Evolutionary conservation across 1,140 invertebrate species (phyloP), one percentile per base, ranked within the genome.

Genomic region (Paracyclopina nana): DNA sequence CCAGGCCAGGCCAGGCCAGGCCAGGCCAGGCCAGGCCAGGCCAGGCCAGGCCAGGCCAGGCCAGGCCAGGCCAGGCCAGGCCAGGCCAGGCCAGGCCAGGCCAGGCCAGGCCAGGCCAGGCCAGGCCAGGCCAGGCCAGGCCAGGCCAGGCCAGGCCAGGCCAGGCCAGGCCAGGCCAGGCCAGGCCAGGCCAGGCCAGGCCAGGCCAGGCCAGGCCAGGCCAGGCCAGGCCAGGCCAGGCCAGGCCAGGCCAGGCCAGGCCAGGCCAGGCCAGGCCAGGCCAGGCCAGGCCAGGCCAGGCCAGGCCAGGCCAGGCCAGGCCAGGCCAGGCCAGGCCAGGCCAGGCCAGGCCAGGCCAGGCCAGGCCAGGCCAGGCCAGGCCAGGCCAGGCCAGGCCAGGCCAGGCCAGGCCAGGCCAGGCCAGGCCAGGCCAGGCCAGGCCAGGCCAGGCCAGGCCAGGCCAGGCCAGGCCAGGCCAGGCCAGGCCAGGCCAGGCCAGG

Each of bases 91-190:
- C 34, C 46, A 55, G 54, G 55, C 54, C 54, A 55, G 55, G 55
- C 54, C 54, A 56, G 55, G 54, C 54, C 54, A 55, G 55, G 55
- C 43, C 52, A 57, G 55, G 55, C 41, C 55, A 54, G 55, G 54
- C 54, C 56, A 58, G 55, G 55, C 54, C 56, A 58, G 55, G 55
- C 54, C 56, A 58, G 55, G 55, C 54, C 56, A 58, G 55, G 55
- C 54, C 56, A 58, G 55, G 55, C 54, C 56, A 58, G 55, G 55
- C 54, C 56, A 58, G 55, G 55, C 54, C 56, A 58, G 55, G 55
- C 54, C 56, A 58, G 55, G 48, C 49, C 54, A 53, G 55, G 55
- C 43, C 50, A 57, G 56, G 56, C 51, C 55, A 57, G 53, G 56
- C 56, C 56, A 57, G 52, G 56, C 51, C 56, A 51, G 38, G 56